These are phyloP conservation scores for Drosophila leonis DNA, from an alignment of 2,888 invertebrate species.

Conservation along the genomic window DNA sequence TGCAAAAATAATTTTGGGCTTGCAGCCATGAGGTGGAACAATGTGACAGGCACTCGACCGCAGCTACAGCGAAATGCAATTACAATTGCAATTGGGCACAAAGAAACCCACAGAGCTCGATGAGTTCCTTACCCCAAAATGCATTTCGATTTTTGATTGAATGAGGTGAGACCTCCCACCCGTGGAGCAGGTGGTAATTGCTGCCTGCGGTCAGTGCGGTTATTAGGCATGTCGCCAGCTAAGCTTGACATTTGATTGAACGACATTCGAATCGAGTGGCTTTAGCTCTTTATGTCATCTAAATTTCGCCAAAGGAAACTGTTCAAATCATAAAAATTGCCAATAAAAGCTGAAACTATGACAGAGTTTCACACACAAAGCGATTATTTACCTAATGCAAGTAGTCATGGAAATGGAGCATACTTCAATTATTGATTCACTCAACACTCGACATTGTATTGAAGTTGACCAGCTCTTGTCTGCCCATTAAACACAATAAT, in stretches of 20 bases:
- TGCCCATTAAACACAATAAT: not conserved
- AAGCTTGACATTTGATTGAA: slow-evolving; percentile 12
- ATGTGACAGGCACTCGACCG: slow-evolving; percentile 52
- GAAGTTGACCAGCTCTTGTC: not conserved
- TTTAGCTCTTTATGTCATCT: not conserved
- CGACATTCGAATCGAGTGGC: not conserved
- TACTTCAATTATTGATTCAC: slow-evolving; percentile 9
- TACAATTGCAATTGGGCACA: slow-evolving; percentile 42
- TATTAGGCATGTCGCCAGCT: not conserved
- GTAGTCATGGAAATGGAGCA: not conserved
- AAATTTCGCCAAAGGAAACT: not conserved
- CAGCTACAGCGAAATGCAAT: slow-evolving; percentile 73
- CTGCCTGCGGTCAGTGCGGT: slow-evolving; percentile 14
- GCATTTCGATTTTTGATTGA: slow-evolving; percentile 28
- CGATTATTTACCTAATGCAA: not conserved
- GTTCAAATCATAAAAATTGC: not conserved
- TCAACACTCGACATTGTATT: not conserved
- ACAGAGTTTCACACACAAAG: not conserved
- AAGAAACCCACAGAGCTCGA: slow-evolving; percentile 1
- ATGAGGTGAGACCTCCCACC: not conserved
- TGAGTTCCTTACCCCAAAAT: slow-evolving; percentile 4
- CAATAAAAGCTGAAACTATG: not conserved
- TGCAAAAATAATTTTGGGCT: slow-evolving; percentile 17
- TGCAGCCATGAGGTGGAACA: not conserved
- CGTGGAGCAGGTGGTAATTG: slow-evolving; percentile 15